Evolutionary conservation across 2,797 vertebrate species (phyloP).

Genomic region (Catamblyrhynchus diadema): DNA sequence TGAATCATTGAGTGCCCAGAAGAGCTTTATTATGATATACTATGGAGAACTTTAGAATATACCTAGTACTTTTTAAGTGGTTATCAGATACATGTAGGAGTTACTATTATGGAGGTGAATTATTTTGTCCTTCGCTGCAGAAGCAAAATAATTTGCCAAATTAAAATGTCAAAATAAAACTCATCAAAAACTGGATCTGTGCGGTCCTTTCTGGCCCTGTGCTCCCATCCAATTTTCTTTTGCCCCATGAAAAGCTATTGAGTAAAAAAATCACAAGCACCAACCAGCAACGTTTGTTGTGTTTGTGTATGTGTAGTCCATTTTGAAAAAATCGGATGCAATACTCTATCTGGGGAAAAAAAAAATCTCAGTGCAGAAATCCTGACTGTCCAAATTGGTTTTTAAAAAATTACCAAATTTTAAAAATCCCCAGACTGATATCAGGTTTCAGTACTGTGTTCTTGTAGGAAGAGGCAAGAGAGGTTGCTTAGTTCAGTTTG

Average conservation of each 20-base stretch:
- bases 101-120: slow-evolving; percentile 29
- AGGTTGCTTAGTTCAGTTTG: slow-evolving; percentile 16
- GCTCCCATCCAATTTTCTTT: slow-evolving; percentile 22
- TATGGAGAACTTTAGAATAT: slow-evolving; percentile 65
- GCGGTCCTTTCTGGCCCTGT: neutral
- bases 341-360: neutral
- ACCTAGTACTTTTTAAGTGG: slow-evolving; percentile 32
- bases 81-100: slow-evolving; percentile 25
- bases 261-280: slow-evolving; percentile 18
- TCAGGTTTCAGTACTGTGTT: neutral
- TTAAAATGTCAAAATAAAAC: slow-evolving; percentile 44
- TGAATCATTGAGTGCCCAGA: slow-evolving; percentile 77
- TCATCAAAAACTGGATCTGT: slow-evolving; percentile 22
- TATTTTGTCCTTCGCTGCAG: slow-evolving; percentile 37
- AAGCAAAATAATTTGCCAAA: slow-evolving; percentile 47
- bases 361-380: neutral
- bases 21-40: slow-evolving; percentile 76
- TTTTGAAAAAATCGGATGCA: neutral
- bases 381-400: neutral
- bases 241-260: neutral
- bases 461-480: slow-evolving; percentile 15
- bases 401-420: neutral
- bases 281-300: neutral
- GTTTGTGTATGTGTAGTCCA: neutral
- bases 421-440: neutral